Evolutionary conservation across 2,113 vertebrate species (phyloP), one percentile per base, ranked within the genome.

Genomic region (Tachuris rubrigastra): DNA sequence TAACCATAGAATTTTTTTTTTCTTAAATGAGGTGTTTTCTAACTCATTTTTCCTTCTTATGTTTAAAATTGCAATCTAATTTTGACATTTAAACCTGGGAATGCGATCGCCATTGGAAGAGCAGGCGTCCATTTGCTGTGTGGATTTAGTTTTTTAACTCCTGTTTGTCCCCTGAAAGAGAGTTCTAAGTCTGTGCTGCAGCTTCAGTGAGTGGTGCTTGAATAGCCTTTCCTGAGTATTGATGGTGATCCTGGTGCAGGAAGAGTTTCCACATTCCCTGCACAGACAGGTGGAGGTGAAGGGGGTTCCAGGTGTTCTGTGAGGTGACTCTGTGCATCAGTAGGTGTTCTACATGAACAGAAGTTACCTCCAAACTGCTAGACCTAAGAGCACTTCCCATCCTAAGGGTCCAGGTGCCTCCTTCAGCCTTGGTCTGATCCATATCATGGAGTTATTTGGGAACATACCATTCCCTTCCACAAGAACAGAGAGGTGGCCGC

Each of bases 51-150:
- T 87, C 87, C 44, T 78, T 95, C 93, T 94, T 80, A 85, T 88
- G 72, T 95, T 52, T 96, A 96, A 95, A 94, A 89, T 58, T 41
- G 22, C 96, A 96, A 97, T 97, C 92, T 90, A 94, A 96, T 97
- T 97, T 88, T 94, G 88, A 88, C 89, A 95, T 97, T 91, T 95
- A 84, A 96, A 91, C 91, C 69, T 89, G 89, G 87, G 95, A 97
- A 91, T 81, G 59, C 88, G 94, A 93, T 93, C 3, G 1, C 78
- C 79, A 44, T 86, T 74, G 93, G 92, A 94, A 87, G 86, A 96
- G 90, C 90, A 95, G 78, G 77, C 85, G 96, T 88, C 82, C 63
- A 59, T 91, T 94, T 95, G 79, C 92, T 90, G 10, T 76, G 65
- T 88, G 85, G 96, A 84, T 96, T 96, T 95, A 92, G 72, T 67